Evolutionary conservation across 2,888 invertebrate species (phyloP), one percentile per base, ranked within the genome.

Genomic region (Agriopis marginaria): DNA sequence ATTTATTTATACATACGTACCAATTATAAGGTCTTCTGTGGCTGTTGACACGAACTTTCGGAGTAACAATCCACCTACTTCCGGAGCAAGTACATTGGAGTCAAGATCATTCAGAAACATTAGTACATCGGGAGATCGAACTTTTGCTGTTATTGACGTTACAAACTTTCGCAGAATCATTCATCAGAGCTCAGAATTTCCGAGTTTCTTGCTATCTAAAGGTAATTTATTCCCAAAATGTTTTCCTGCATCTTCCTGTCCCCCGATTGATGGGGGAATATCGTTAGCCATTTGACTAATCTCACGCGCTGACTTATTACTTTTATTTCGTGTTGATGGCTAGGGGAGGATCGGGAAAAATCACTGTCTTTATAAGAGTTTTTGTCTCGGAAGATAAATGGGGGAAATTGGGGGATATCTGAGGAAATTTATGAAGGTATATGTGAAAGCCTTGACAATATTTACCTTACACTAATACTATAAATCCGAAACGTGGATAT

Each of bases 231-330:
- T 64, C 54, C 8, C 12, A 45, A 63, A 65, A 66, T 74, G 66
- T 74, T 72, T 73, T 69, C 71, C 42, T 72, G 61, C 73, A 71
- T 73, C 75, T 73, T 74, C 72, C 63, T 72, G 71, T 69, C 64
- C 64, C 65, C 12, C 51, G 63, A 70, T 73, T 70, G 70, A 75
- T 72, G 54, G 65, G 44, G 23, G 66, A 71, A 72, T 73, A 65
- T 70, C 70, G 63, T 54, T 44, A 45, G 65, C 60, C 64, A 61
- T 69, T 61, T 65, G 10, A 58, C 56, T 69, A 69, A 69, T 69
- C 61, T 56, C 39, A 14, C 54, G 23, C 56, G 61, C 17, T 54
- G 49, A 64, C 61, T 65, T 69, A 69, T 69, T 65, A 61, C 59
- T 59, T 68, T 59, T 68, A 68, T 63, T 63, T 40, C 42, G 58